Evolutionary conservation across 1,140 invertebrate genomes (phyloP).

Genomic region (Sycobia sp.): DNA sequence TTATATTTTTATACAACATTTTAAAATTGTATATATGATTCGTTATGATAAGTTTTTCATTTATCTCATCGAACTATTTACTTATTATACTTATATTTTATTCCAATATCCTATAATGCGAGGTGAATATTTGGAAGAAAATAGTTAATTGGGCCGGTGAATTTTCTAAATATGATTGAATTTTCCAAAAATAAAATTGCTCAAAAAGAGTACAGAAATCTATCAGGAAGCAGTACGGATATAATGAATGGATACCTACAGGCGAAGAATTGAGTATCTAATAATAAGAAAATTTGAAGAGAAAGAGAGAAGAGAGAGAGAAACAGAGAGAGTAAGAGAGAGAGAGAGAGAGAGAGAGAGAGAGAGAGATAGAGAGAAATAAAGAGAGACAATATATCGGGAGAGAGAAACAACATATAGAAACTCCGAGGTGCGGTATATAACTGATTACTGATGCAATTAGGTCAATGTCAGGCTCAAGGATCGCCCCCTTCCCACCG

Average conservation of each 20-base stretch:
- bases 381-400: not conserved
- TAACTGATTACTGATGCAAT: slow-evolving; percentile 48
- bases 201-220: no score
- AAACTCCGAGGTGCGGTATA: no score
- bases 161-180: not conserved
- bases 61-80: no score
- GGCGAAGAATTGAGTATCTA: no score
- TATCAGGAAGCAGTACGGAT: no score
- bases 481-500: no score
- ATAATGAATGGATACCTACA: not conserved
- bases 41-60: no score
- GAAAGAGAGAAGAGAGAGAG: no score
- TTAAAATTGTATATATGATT: no score
- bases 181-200: not conserved
- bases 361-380: no score
- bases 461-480: slow-evolving; percentile 49
- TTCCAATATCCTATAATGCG: not conserved
- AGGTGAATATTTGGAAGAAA: not conserved
- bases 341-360: not conserved
- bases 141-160: not conserved
- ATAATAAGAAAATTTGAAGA: not conserved
- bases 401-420: not conserved
- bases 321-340: not conserved
- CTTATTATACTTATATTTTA: no score
- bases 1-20: no score